These are phyloP conservation scores for Xiphophorus birchmanni DNA, from an alignment of 2,797 vertebrate genomes.

Conservation along the genomic window DNA sequence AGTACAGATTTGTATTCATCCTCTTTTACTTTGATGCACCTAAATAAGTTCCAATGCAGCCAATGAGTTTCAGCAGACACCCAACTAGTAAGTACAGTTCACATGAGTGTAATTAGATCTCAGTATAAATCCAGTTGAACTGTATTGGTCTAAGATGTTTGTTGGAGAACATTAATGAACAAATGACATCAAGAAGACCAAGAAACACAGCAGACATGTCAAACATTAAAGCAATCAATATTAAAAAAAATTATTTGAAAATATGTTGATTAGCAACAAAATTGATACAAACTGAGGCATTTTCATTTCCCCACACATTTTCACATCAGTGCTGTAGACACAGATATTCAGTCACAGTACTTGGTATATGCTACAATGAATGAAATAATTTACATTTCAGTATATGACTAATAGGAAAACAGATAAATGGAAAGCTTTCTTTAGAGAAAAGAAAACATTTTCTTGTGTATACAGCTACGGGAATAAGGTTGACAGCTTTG, in stretches of 20 bases:
- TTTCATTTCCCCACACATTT: not conserved
- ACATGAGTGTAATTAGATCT: not conserved
- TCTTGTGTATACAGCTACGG: slow-evolving; percentile 9
- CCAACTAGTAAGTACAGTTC: not conserved
- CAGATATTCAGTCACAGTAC: not conserved
- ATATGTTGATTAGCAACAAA: not conserved
- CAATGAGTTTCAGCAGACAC: not conserved
- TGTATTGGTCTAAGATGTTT: too few relatives aligned
- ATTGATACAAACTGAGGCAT: not conserved
- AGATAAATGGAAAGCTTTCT: not conserved
- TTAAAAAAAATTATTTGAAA: not conserved
- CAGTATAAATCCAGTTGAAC: too few relatives aligned
- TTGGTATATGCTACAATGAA: not conserved
- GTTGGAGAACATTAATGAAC: too few relatives aligned
- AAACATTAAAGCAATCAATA: not conserved
- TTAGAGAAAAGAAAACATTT: not conserved
- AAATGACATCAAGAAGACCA: too few relatives aligned
- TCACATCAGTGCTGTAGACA: not conserved
- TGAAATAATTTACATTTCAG: not conserved
- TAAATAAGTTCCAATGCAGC: not conserved
- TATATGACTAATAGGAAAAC: not conserved
- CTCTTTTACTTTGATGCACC: not conserved
- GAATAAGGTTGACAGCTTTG: slow-evolving; percentile 1
- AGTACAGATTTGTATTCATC: not conserved
- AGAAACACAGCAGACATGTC: not conserved